Evolutionary conservation across 1,140 invertebrate species (phyloP), one percentile per base, ranked within the genome.

Genomic region (Proctacanthus coquilletti): DNA sequence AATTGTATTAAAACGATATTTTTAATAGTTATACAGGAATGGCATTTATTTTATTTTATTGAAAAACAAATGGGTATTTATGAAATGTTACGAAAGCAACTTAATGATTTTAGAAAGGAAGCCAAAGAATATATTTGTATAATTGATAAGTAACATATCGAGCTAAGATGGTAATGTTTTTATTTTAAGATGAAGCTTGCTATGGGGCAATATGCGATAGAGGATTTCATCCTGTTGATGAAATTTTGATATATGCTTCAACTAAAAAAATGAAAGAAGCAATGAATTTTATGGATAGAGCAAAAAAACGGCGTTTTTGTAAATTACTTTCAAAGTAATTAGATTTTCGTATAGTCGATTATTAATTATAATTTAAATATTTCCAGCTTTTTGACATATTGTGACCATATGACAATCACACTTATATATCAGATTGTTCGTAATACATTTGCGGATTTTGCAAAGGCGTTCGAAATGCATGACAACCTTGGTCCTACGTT

Each of bases 211-310:
- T 89, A 2, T 64, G 75, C n/a, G 69, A 71, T 3, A 70, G 73
- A 38, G 84, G 83, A 1, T 88, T 74, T 48, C 73, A 72, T 10
- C 72, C 70, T 2, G 77, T 83, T 45, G 77, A 77, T 48, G 64
- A 71, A 11, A 66, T 71, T 23, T 61, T 69, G 36, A 60, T 65
- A 52, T 67, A 43, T 60, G 63, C 51, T 35, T 68, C 38, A 47
- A 53, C 47, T 41, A 68, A 49, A 56, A 69, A 68, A 39, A 60
- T 68, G 21, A 61, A 64, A 3, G 68, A 66, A 17, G 80, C 72
- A 48, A 78, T 84, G 67, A 80, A 78, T 17, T 88, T 84, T 48
- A 84, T 80, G 20, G 77, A 87, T 46, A 81, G 86, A 46, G 77
- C 80, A 1, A 75, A 76, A 40, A 89, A 88, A 50, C 66, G 77